These are phyloP conservation scores for Numenius phaeopus DNA, from an alignment of 2,797 vertebrate genomes.

Conservation along the genomic window DNA sequence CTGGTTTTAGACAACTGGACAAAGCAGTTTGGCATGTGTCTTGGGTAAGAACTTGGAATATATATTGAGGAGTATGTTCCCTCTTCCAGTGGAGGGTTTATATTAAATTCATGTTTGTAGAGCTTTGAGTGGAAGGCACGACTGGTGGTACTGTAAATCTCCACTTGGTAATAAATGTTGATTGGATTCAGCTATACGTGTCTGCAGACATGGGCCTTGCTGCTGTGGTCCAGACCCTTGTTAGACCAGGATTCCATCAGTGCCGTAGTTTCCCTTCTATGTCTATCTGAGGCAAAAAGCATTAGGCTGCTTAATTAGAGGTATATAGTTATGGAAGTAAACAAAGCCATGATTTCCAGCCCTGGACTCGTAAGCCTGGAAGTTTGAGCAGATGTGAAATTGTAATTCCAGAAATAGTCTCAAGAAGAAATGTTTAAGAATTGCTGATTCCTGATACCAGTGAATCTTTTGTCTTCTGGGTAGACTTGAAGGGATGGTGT, in stretches of 20 bases:
- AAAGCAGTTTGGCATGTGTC: neutral
- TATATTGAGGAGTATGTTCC: neutral
- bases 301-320: neutral
- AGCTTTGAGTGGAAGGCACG: neutral
- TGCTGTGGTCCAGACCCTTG: neutral
- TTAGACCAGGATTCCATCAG: neutral
- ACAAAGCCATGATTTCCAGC: neutral
- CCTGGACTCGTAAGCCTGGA: neutral
- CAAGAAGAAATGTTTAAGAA: neutral
- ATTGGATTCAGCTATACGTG: neutral
- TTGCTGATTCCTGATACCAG: neutral
- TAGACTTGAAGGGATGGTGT: neutral
- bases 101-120: neutral
- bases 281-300: neutral
- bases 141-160: neutral
- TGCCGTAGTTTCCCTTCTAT: neutral
- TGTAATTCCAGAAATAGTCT: neutral
- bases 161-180: neutral
- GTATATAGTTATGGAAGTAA: neutral
- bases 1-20: neutral
- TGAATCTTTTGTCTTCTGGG: neutral
- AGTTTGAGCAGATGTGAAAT: neutral
- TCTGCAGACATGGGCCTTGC: neutral
- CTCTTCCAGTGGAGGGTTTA: neutral
- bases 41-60: neutral